Evolutionary conservation across 1,140 invertebrate species (phyloP), one percentile per base, ranked within the genome.

Genomic region (Sipha flava): DNA sequence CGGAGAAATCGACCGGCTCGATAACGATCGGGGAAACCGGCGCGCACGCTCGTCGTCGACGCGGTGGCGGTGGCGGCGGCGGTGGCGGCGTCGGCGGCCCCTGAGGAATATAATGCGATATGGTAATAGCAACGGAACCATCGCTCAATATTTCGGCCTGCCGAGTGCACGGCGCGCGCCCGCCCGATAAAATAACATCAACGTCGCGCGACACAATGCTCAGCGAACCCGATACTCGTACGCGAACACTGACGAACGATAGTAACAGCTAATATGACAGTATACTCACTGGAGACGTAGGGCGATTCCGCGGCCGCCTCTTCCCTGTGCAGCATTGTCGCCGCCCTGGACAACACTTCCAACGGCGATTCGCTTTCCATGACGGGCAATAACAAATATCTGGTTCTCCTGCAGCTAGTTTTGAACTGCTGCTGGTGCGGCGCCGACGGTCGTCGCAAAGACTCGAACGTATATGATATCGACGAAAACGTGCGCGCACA

Each of bases 261-360:
- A n/a, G 10, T 57, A 26, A 54, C 52, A 23, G 4, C 5, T 26
- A 16, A 57, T 18, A 18, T 57, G 1, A 6, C 16, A 31, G 6
- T 6, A n/a, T 98, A 95, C 84, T 98, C 96, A 85, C 98, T 95
- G 84, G 97, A 96, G 52, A 94, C 95, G 84, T 91, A 87, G 5
- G 85, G 84, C 70, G 85, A 85, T 81, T 84, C 85, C 29, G 52
- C 23, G 85, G 82, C 85, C 85, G 80, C 84, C 85, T 23, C 81
- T 6, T 79, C 64, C 40, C 77, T 64, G 49, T 93, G 92, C 82
- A 95, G 91, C 93, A 96, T 95, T n/a, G 93, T 95, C 31, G 94
- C 94, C 79, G 94, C 94, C 84, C 93, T 89, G 70, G 93, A 95
- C 81, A 96, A 88, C 82, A 96, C 93, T 84, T 96, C 94, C 84